Conservation (phyloP, 2,113 vertebrate genomes). For the Empidonax alnorum region DNA sequence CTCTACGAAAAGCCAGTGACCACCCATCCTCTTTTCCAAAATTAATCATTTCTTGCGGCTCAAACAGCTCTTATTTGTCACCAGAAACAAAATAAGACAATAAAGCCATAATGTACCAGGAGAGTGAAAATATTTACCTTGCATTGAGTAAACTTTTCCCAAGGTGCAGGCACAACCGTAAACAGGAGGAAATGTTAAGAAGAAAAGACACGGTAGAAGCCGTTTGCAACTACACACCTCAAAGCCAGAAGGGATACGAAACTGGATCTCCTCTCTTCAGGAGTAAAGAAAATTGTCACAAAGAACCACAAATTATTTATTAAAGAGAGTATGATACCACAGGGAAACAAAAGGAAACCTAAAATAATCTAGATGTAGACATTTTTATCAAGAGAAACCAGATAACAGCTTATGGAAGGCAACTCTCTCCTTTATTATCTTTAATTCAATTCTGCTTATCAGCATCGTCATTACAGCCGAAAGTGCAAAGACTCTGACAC, state of each 20-base stretch:
- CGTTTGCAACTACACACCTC: slow-evolving; percentile 7
- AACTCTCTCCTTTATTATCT: neutral
- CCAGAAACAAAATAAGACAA: neutral
- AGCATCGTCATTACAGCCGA: neutral
- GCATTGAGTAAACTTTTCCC: neutral
- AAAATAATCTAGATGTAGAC: slow-evolving; percentile 8
- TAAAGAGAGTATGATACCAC: slow-evolving; percentile 21
- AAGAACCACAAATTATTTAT: slow-evolving; percentile 58
- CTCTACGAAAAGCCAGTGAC: neutral
- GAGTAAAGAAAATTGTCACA: slow-evolving; percentile 33
- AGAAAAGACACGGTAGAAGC: neutral
- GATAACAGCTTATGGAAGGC: neutral
- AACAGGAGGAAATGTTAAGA: neutral
- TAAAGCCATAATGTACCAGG: neutral
- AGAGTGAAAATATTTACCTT: slow-evolving; percentile 40
- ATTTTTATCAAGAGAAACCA: neutral
- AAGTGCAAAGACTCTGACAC: slow-evolving; percentile 25
- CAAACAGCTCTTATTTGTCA: neutral
- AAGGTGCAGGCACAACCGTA: neutral
- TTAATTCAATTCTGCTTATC: slow-evolving; percentile 37
- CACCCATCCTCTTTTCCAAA: neutral
- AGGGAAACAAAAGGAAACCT: slow-evolving; percentile 41
- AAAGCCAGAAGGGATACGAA: neutral
- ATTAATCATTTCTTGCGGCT: neutral
- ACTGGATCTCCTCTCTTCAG: slow-evolving; percentile 10